These are phyloP conservation scores for Mobula hypostoma DNA, from an alignment of 2,113 vertebrate species.

Conservation along the genomic window DNA sequence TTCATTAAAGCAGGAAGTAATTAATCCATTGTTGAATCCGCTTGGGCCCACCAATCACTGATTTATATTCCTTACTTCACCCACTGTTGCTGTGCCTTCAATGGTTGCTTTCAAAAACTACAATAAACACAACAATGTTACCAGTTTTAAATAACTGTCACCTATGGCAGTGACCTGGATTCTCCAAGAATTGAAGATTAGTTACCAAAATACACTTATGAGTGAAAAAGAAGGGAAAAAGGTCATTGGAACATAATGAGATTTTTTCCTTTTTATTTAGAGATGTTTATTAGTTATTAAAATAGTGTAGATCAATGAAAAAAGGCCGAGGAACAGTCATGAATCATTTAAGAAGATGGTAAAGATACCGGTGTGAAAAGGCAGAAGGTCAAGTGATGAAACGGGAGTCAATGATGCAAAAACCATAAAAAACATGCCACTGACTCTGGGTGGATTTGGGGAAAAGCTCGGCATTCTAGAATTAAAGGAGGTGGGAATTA, in stretches of 20 bases:
- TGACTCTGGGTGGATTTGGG: too few relatives aligned
- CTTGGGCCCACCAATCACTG: background rate
- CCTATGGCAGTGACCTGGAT: background rate
- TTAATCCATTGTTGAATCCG: background rate
- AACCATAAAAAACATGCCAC: too few relatives aligned
- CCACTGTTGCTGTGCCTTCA: too few relatives aligned
- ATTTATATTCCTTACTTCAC: background rate
- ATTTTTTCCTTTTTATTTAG: background rate
- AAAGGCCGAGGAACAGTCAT: background rate
- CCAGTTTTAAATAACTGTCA: background rate
- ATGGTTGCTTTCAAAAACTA: background rate
- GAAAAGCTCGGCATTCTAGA: background rate
- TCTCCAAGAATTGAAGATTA: constrained; percentile 4
- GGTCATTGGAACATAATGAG: background rate
- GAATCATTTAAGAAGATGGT: background rate
- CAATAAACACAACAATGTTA: background rate
- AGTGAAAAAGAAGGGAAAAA: background rate
- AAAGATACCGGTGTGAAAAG: background rate
- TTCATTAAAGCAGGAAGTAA: constrained; percentile 1
- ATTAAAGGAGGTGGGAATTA: background rate
- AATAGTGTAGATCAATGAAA: background rate
- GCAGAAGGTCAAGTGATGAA: background rate
- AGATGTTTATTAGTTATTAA: background rate
- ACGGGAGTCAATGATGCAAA: background rate
- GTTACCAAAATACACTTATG: background rate